phyloP scores from a whole-genome alignment of 2,797 vertebrate species.

The Pseudochirops corinnae region DNA sequence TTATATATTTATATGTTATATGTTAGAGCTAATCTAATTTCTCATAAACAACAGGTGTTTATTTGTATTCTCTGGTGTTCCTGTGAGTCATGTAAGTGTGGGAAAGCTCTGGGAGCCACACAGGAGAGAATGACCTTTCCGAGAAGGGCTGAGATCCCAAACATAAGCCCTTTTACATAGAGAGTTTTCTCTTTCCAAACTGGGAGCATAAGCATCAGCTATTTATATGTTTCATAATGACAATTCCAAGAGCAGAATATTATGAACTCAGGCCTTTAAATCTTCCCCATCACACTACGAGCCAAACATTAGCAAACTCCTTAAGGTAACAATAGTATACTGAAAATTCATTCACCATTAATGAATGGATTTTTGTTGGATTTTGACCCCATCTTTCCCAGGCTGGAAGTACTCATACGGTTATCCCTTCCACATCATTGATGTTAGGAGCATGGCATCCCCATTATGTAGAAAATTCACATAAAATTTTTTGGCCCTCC shows the following conservation, averaged over 20 bases:
- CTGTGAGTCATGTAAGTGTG: not conserved
- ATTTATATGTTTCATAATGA: not conserved
- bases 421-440: not conserved
- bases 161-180: not conserved
- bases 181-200: not conserved
- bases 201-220: not conserved
- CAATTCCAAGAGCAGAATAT: not conserved
- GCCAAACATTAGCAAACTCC: not conserved
- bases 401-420: not conserved
- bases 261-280: not conserved
- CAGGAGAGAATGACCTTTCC: not conserved
- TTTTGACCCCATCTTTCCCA: not conserved
- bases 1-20: no score
- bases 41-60: not conserved
- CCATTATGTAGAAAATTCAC: not conserved
- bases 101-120: not conserved
- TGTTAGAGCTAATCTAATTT: not conserved
- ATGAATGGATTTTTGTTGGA: not conserved
- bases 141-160: not conserved
- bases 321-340: not conserved
- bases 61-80: not conserved
- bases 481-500: no score
- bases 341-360: not conserved
- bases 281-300: not conserved
- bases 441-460: not conserved